A percentile compares a stretch with the other conserved stretches of the same genome.
These are phyloP conservation scores for Rhopalosiphum maidis DNA, from an alignment of 1,140 invertebrate genomes.

Conservation along the genomic window DNA sequence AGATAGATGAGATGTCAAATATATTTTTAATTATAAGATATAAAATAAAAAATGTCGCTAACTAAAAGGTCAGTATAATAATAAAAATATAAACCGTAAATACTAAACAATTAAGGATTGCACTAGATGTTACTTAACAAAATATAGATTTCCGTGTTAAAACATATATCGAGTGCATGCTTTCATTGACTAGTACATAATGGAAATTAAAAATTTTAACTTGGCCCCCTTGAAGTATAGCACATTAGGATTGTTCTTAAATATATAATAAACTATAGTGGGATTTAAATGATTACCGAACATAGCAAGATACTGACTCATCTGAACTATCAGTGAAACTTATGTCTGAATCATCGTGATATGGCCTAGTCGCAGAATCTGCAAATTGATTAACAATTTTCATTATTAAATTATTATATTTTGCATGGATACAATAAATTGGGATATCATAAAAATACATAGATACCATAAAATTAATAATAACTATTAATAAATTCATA, in stretches of 20 bases:
- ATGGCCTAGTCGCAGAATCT: constrained; percentile 49
- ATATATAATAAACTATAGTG: neutral
- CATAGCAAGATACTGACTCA: constrained; percentile 4
- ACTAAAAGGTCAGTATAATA: neutral
- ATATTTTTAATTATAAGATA: neutral
- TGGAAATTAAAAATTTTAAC: neutral
- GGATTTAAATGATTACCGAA: constrained; percentile 1
- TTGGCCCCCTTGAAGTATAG: neutral
- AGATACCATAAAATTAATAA: neutral
- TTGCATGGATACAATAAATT: neutral
- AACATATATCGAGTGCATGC: neutral
- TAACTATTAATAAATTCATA: neutral
- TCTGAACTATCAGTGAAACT: constrained; percentile 51
- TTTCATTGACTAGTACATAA: neutral
- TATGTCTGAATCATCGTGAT: constrained; percentile 44
- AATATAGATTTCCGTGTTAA: neutral
- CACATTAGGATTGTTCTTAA: neutral
- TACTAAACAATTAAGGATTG: neutral
- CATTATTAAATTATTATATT: neutral
- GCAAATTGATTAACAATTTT: neutral
- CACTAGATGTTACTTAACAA: neutral
- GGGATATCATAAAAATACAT: neutral
- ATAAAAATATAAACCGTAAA: neutral
- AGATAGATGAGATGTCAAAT: neutral
- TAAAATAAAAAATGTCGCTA: neutral